Conservation (phyloP, 1,140 invertebrate genomes). For the Phthorimaea operculella region DNA sequence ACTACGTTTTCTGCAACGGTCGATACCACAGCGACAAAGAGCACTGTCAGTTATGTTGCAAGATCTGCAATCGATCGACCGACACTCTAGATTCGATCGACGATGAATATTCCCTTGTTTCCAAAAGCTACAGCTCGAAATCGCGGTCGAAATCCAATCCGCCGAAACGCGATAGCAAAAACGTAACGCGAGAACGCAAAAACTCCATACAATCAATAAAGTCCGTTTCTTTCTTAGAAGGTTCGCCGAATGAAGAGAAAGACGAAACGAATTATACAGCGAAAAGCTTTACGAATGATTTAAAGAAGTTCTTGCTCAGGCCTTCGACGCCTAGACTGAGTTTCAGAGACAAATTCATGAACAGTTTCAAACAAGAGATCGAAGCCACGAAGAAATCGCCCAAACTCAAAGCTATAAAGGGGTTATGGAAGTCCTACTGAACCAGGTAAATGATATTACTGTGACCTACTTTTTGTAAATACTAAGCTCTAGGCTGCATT, state of each 20-base stretch:
- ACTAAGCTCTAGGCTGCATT: too few species aligned
- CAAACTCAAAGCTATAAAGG: constrained; percentile 62
- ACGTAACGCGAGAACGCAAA: constrained; percentile 39
- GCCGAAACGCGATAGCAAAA: not conserved
- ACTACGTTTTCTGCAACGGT: constrained; percentile 49
- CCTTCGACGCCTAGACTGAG: constrained; percentile 56
- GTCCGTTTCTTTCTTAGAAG: constrained; percentile 62
- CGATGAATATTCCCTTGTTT: constrained; percentile 50
- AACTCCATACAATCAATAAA: constrained; percentile 61
- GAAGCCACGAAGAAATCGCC: constrained; percentile 57
- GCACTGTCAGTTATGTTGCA: constrained; percentile 54
- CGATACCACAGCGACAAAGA: constrained; percentile 46
- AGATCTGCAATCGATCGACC: constrained; percentile 45
- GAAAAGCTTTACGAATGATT: constrained; percentile 63
- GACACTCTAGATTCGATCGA: constrained; percentile 52
- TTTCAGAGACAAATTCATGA: constrained; percentile 62
- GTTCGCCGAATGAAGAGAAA: constrained; percentile 46
- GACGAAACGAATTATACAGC: constrained; percentile 63
- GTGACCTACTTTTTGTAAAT: too few species aligned
- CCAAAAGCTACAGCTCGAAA: constrained; percentile 41
- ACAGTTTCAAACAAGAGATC: constrained; percentile 56
- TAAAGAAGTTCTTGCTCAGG: constrained; percentile 62
- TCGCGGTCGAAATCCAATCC: constrained; percentile 36
- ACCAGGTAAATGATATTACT: not conserved
- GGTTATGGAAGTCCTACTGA: constrained; percentile 65